These are phyloP conservation scores for Ptilorrhoa leucosticta DNA, from an alignment of 2,113 vertebrate genomes.

Conservation along the genomic window DNA sequence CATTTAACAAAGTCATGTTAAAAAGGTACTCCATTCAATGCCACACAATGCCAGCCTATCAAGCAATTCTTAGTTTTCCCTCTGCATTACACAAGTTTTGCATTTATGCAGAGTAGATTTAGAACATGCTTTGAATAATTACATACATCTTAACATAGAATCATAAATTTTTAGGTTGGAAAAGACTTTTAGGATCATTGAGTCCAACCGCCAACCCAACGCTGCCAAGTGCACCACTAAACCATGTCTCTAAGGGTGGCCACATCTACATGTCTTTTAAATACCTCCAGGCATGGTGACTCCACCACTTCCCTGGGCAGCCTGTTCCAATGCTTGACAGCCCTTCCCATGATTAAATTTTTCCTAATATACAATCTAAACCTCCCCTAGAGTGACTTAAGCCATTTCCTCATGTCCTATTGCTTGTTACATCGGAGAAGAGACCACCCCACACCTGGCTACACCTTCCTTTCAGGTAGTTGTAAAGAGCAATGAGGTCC, in stretches of 20 bases:
- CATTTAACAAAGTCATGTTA: neutral
- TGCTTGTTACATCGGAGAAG: neutral
- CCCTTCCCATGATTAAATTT: neutral
- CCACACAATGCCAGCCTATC: neutral
- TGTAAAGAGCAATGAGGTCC: neutral
- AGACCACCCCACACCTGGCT: neutral
- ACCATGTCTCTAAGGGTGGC: neutral
- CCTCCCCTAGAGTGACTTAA: neutral
- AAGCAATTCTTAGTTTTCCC: neutral
- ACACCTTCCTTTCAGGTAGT: neutral
- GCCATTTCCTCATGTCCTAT: neutral
- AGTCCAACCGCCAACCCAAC: neutral
- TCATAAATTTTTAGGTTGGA: neutral
- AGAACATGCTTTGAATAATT: neutral
- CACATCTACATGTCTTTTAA: neutral
- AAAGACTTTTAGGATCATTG: neutral
- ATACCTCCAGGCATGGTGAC: neutral
- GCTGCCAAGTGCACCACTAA: neutral
- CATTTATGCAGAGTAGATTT: neutral
- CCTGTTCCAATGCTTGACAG: neutral
- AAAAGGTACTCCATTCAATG: neutral
- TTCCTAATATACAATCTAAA: neutral
- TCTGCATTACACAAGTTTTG: neutral
- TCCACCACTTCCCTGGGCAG: neutral
- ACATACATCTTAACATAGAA: neutral